These are phyloP conservation scores for Theonella swinhoei DNA, from an alignment of 37 sponge, comb jelly and placozoan genomes.

Conservation along the genomic window DNA sequence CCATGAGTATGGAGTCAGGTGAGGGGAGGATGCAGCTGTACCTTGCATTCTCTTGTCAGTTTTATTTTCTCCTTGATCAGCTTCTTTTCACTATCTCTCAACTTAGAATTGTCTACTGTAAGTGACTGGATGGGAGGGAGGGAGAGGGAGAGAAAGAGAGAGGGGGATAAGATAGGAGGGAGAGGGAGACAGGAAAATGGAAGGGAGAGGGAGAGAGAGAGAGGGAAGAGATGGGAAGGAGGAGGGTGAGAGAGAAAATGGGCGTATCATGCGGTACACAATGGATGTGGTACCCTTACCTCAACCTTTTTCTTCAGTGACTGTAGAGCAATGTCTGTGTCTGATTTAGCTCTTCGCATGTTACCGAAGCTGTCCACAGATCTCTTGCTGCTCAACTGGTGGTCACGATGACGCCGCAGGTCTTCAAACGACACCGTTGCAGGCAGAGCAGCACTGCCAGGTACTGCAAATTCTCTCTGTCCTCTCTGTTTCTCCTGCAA, in stretches of 20 bases:
- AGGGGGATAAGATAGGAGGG: no score
- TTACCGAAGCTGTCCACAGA: background rate
- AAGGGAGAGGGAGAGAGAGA: no score
- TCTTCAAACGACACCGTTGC: constrained; percentile 48
- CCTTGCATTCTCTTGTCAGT: constrained; percentile 63
- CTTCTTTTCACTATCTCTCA: constrained; percentile 69
- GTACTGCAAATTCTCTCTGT: constrained; percentile 24
- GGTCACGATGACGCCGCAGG: constrained; percentile 38
- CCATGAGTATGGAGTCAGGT: background rate
- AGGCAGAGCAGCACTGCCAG: constrained; percentile 2
- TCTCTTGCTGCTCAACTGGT: constrained; percentile 21
- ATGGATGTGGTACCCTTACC: constrained; percentile 50
- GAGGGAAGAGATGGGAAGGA: no score
- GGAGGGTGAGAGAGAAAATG: background rate
- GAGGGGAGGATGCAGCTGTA: no score
- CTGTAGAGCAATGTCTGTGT: constrained; percentile 45
- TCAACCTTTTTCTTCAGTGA: constrained; percentile 64
- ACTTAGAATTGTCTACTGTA: constrained; percentile 49
- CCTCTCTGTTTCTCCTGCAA: constrained; percentile 11
- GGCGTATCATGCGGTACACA: no score
- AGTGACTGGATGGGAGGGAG: constrained; percentile 32
- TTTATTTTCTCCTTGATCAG: constrained; percentile 69
- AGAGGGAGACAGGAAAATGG: background rate
- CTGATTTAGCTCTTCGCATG: constrained; percentile 67
- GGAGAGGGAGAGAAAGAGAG: background rate